Conservation (phyloP, 2,113 vertebrate species). For the Odobenus rosmarus region DNA sequence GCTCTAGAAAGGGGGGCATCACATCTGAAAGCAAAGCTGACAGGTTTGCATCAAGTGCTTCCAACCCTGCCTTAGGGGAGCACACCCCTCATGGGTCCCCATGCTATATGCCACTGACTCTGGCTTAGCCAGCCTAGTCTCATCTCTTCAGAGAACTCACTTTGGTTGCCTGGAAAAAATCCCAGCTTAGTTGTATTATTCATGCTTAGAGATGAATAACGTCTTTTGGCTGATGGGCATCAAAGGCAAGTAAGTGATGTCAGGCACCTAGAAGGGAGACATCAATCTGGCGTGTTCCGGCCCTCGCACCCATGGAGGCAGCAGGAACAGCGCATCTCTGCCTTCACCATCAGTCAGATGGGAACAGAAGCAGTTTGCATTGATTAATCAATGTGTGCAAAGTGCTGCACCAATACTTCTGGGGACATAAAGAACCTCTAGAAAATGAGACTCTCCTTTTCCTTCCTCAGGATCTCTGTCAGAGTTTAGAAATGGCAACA, state of each 20-base stretch:
- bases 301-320: fast-evolving
- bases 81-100: not conserved
- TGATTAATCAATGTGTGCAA: not conserved
- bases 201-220: not conserved
- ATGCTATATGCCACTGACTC: not conserved
- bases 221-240: not conserved
- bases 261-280: not conserved
- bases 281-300: fast-evolving
- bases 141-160: not conserved
- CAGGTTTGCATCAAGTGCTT: not conserved
- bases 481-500: not conserved
- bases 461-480: not conserved
- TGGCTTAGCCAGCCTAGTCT: not conserved
- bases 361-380: not conserved
- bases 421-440: not conserved
- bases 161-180: not conserved
- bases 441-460: not conserved
- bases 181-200: not conserved
- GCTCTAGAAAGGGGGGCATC: not conserved
- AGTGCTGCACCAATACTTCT: not conserved
- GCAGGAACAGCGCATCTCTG: fast-evolving
- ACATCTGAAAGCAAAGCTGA: not conserved
- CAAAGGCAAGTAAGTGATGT: not conserved
- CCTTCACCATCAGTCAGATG: not conserved
- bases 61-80: not conserved